phyloP scores from a whole-genome alignment of 2,888 invertebrate genomes.

The Polydrusus pterygomalis region DNA sequence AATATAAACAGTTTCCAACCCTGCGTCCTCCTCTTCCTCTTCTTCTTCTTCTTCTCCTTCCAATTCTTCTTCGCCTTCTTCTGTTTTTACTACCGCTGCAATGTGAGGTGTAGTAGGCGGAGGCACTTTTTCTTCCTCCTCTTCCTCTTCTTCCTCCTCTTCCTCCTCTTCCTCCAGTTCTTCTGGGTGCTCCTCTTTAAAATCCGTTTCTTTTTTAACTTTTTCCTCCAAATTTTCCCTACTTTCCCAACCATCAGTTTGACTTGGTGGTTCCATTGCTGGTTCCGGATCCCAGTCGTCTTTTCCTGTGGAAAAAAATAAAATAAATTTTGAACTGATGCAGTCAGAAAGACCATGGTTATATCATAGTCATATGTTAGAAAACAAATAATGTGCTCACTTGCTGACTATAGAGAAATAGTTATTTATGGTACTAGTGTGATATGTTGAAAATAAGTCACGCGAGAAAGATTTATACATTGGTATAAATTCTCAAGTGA shows the following conservation, averaged over 20 bases:
- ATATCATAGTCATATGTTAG: no score
- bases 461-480: no score
- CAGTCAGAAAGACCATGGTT: no score
- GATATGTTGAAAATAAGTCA: no score
- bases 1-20: background rate
- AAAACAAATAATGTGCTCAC: no score
- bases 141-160: slow-evolving; percentile 22
- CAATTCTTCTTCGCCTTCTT: slow-evolving; percentile 37
- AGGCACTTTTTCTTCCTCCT: slow-evolving; percentile 37
- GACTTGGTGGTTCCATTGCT: slow-evolving; percentile 36
- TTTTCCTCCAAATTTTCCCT: no score
- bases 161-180: slow-evolving; percentile 21
- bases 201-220: slow-evolving; percentile 10
- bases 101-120: background rate
- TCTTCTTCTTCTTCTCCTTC: slow-evolving; percentile 27
- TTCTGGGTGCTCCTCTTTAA: no score
- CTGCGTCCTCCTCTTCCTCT: slow-evolving; percentile 21
- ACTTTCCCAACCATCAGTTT: no score
- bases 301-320: slow-evolving; percentile 53
- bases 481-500: no score
- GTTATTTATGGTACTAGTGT: no score
- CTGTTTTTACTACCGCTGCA: slow-evolving; percentile 33
- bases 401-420: no score
- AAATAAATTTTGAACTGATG: background rate
- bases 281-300: slow-evolving; percentile 65